Evolutionary conservation across 2,797 vertebrate genomes (phyloP), one percentile per base, ranked within the genome.

Genomic region (Rhyacichthys aspro): DNA sequence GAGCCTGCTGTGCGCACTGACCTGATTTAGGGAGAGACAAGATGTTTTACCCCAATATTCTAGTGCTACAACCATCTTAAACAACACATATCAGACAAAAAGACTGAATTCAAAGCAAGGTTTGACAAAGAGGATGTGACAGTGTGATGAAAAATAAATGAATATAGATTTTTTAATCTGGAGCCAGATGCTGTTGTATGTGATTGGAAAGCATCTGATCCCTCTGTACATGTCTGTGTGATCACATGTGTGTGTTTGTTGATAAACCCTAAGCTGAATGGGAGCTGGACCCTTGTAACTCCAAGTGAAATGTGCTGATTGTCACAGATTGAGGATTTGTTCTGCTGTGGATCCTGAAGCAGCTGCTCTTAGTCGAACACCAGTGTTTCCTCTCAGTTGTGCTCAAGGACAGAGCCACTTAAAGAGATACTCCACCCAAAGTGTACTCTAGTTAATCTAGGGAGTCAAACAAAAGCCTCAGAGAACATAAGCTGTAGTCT

Each of bases 1-100:
- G 70, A 58, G 68, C 79, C 69, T 59, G 66, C 80, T 84, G 82
- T 75, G 79, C 70, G 68, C 59, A 63, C 67, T 86, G 82, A 83
- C 86, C 84, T 81, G 59, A 82, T 83, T 87, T 72, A 58, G 61
- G 69, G 60, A n/a, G 48, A 53, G 66, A 71, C 63, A 62, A 66
- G 72, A 81, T 75, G 76, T 77, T 45, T 65, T 61, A 8, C 19
- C 69, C 36, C 41, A 23, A 15, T 18, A 36, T 23, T 16, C 11
- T 11, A n/a, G 19, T 18, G 10, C 43, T 23, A 39, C 17, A 16
- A 19, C 33, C 32, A 52, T 34, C 48, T 50, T n/a, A n/a, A n/a
- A 66, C 43, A 58, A 64, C 52, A 65, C 46, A 19, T 44, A 42
- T 60, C 41, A 47, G 67, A 10, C 8, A 7, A 18, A 18, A 28